Conservation (phyloP, 2,888 invertebrate genomes). For the Dicranocentrus wangi region DNA sequence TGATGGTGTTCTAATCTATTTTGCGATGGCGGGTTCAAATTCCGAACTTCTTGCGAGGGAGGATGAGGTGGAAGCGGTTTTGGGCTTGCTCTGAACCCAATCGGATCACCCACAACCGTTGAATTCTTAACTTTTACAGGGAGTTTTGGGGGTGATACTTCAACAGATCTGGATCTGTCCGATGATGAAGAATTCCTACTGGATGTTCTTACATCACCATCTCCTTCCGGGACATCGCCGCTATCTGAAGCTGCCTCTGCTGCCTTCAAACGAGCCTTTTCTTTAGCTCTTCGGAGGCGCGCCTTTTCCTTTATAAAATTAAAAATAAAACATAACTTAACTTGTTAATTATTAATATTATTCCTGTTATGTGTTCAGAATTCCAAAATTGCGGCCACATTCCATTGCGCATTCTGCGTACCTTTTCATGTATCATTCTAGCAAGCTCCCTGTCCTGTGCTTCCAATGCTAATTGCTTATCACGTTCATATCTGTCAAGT, state of each 20-base stretch:
- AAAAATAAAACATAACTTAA: constrained; percentile 8
- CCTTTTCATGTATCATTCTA: constrained; percentile 83
- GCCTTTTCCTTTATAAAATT: constrained; percentile 80
- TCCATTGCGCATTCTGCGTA: too few relatives aligned
- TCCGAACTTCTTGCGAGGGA: constrained; percentile 27
- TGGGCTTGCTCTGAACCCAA: constrained; percentile 70
- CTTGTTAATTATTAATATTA: not conserved
- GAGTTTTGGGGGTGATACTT: constrained; percentile 37
- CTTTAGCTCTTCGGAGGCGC: constrained; percentile 82
- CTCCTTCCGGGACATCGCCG: constrained; percentile 40
- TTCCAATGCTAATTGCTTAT: constrained; percentile 84
- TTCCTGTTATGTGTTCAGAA: not conserved
- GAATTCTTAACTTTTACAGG: constrained; percentile 46
- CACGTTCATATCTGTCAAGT: constrained; percentile 77
- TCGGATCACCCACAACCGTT: constrained; percentile 54
- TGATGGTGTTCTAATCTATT: constrained; percentile 26
- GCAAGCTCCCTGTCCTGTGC: constrained; percentile 87
- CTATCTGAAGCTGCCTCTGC: constrained; percentile 74
- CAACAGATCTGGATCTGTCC: constrained; percentile 30
- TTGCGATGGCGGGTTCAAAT: constrained; percentile 25
- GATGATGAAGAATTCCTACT: constrained; percentile 52
- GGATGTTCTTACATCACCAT: constrained; percentile 11
- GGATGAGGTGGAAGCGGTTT: constrained; percentile 71
- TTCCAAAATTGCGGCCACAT: not conserved
- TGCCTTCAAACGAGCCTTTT: constrained; percentile 81